phyloP scores from a whole-genome alignment of 1,140 invertebrate species.

The Oncopeltus fasciatus region DNA sequence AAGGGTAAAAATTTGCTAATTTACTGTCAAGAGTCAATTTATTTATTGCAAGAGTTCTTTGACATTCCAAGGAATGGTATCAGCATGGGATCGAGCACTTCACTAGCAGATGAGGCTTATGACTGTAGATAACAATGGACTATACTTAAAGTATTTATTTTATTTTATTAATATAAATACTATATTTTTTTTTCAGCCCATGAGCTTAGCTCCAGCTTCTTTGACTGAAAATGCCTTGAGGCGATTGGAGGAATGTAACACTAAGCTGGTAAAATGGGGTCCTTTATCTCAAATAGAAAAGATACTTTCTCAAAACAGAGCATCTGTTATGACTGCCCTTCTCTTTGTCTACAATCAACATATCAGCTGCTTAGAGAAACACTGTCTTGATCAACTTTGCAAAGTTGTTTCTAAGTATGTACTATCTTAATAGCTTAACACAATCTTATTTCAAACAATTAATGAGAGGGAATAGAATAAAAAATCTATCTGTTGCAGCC shows the following conservation, averaged over 20 bases:
- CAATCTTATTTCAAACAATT: no score
- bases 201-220: constrained; percentile 52
- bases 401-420: constrained; percentile 68
- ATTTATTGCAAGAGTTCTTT: no score
- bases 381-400: constrained; percentile 67
- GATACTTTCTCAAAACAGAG: constrained; percentile 71
- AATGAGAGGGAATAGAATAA: no score
- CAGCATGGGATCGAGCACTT: no score
- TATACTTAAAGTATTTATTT: no score
- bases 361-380: constrained; percentile 56
- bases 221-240: constrained; percentile 63
- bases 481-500: no score
- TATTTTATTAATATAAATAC: background rate
- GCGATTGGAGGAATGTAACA: constrained; percentile 72
- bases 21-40: no score
- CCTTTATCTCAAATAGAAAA: constrained; percentile 70
- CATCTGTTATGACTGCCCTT: constrained; percentile 70
- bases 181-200: constrained; percentile 36
- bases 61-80: no score
- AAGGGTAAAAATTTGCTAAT: no score
- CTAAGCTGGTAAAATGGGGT: constrained; percentile 70
- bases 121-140: no score
- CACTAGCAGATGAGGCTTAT: no score
- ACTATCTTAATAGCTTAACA: no score
- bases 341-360: constrained; percentile 77